Base-by-base conservation (phyloP, 2,888 invertebrate species). In the Argyresthia albistria region DNA sequence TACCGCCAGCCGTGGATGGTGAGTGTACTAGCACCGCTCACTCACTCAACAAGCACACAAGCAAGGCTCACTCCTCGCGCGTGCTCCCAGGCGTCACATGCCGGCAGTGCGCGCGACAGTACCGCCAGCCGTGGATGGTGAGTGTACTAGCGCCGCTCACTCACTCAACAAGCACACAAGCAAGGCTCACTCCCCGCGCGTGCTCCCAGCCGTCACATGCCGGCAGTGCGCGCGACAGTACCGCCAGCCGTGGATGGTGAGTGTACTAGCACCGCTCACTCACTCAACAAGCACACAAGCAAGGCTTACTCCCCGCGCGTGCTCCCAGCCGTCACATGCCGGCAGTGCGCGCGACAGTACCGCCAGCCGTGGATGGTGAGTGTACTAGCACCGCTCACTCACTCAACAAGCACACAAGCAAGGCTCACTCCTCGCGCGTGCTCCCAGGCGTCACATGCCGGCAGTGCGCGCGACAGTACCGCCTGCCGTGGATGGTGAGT, bases 81-180 rank as follows among this genome's bases (percentile, higher is more conserved):
- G 6, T 25, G 6, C 25, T 25, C 25, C 2, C 25, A 4, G 15
- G 4, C 15, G 12, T 16, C 10, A 46, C 46, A 10, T 15, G 46
- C 3, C 3, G 10, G 46, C 10, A n/a, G 12, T 46, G 16, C 16
- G 46, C 10, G n/a, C 14, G 11, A 3, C n/a, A 35, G 14, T 48
- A 48, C 25, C 14, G 14, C 4, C 10, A n/a, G 10, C 10, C 9
- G 14, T 15, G 46, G 46, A 42, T 42, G 42, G 42, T 42, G 42
- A 42, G 42, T 42, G 14, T 46, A 46, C 46, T 87, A 86, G 70
- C 71, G 70, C 43, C 83, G 84, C 0, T 72, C 84, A 11, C 0
- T 72, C 84, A 11, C 73, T 86, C 15, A 83, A 73, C 73, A 83
- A 82, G 63, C 86, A 84, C 62, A 56, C 56, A 49, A 62, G 57